Base-by-base conservation (phyloP, 2,113 vertebrate species). In the Deroptyus accipitrinus region DNA sequence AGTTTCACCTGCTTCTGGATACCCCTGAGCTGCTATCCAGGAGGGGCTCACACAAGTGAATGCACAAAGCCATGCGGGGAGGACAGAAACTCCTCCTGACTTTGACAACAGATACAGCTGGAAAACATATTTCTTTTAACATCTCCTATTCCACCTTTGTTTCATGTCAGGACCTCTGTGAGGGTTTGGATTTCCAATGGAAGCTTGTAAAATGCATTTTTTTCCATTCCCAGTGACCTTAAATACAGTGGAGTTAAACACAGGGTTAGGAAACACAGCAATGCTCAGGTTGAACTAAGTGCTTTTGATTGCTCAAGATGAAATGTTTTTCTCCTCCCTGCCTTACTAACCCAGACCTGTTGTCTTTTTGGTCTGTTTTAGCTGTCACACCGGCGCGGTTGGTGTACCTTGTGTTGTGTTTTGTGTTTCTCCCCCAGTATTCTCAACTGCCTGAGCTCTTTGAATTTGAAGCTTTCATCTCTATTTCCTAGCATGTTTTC, bases 341-440 rank as follows among this genome's bases (percentile, higher is more conserved):
- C 20, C 59, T 90, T 74, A n/a, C 83, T 67, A 72, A 75, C 27
- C n/a, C 68, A 83, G 59, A 74, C 55, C 17, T 57, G 44, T 62
- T 93, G 59, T 70, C 33, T 41, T 72, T 79, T 70, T 19, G 41
- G 22, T 37, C 73, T 92, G 77, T 61, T 94, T 79, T 73, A 88
- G 49, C 42, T 51, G 57, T 52, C 59, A 93, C 78, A 51, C 1
- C 0, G n/a, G 68, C 31, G 64, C 25, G 49, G 51, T 49, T 25
- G 17, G 27, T 67, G n/a, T 15, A 69, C 54, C 42, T 83, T 9
- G 4, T 7, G 37, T 17, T 12, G 28, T 0, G 0, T 31, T 63
- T 41, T 1, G 2, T 59, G 33, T 39, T 94, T 59, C 51, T 22
- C 19, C 9, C 6, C 8, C 0, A 0, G 4, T 0, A 0, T 54